Evolutionary conservation across 2,113 vertebrate species (phyloP), one percentile per base, ranked within the genome.

Genomic region (Pteropus alecto): DNA sequence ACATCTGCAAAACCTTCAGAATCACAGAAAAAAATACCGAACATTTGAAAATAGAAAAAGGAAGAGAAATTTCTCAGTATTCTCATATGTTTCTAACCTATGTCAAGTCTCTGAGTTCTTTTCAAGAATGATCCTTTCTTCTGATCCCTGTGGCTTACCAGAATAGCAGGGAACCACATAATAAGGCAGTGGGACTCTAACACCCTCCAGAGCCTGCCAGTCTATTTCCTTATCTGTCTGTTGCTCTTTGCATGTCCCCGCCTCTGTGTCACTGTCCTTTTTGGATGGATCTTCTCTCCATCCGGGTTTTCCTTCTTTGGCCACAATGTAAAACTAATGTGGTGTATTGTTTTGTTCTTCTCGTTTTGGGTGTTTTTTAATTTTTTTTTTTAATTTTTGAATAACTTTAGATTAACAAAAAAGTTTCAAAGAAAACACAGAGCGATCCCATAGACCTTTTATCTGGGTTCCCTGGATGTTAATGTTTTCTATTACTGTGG

Each of bases 261-360:
- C 28, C 22, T 77, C n/a, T 68, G 35, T 61, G 60, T 60, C 30
- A 85, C 60, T 83, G 7, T 78, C 38, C 18, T 78, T 93, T 21
- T 78, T 51, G 19, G 74, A 9, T 82, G 56, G 33, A 46, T 91
- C 33, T 70, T 92, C 90, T 67, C 90, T 94, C 38, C 26, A 28
- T 84, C 33, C 81, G 61, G 26, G 79, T 90, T 95, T 90, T 67
- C 48, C 79, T 95, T 95, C 84, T 92, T 41, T 60, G 71, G 5
- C 28, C 82, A 93, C 46, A 93, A 18, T 71, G 56, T 83, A 73
- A 92, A 84, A 93, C 41, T 60, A 94, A 48, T 67, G 22, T 60
- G 51, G 13, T 71, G 65, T 95, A 65, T 85, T 88, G 43, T 71
- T 81, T 85, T 41, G 12, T 79, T 96, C 26, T 60, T 89, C 73